phyloP scores from a whole-genome alignment of 2,113 vertebrate species.

The Corvus hawaiiensis region DNA sequence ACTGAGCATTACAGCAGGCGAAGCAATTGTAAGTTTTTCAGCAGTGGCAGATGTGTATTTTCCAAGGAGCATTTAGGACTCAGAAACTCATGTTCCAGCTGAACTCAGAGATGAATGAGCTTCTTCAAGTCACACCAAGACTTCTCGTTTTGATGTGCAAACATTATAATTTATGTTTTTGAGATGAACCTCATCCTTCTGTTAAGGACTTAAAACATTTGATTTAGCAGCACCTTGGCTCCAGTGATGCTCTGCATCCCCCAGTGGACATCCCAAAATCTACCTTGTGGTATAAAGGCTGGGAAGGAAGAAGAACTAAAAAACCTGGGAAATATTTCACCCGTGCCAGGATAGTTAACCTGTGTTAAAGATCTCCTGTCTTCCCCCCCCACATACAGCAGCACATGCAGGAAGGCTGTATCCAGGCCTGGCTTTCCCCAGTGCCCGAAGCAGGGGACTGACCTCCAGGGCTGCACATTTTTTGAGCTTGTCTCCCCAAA shows the following conservation, averaged over 20 bases:
- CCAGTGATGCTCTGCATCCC: background rate
- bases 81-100: background rate
- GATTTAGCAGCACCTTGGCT: background rate
- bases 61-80: background rate
- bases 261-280: background rate
- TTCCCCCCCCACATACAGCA: background rate
- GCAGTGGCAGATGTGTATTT: background rate
- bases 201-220: background rate
- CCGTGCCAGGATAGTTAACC: background rate
- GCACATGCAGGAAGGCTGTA: background rate
- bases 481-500: background rate
- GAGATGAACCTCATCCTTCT: background rate
- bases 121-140: background rate
- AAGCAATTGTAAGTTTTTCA: background rate
- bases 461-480: background rate
- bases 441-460: background rate
- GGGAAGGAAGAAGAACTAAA: background rate
- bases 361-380: background rate
- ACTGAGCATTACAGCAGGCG: background rate
- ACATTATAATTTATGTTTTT: background rate
- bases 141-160: background rate
- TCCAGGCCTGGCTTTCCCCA: background rate
- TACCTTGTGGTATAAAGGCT: background rate
- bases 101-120: background rate
- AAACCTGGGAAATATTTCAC: background rate